Evolutionary conservation across 2,113 vertebrate species (phyloP), one percentile per base, ranked within the genome.

Genomic region (Leptobrachium ailaonicum): DNA sequence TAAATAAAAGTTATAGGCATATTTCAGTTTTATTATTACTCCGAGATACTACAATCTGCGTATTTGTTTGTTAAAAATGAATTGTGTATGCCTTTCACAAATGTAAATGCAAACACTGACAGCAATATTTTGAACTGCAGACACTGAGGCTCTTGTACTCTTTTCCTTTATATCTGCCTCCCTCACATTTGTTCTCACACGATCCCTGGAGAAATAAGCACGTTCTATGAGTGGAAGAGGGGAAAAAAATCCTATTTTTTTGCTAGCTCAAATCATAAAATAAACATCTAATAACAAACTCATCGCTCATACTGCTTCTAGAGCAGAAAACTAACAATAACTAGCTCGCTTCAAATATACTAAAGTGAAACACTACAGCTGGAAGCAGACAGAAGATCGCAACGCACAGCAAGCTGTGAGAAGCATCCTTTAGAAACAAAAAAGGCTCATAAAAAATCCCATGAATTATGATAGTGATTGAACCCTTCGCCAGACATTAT

Each of bases 271-370:
- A 67, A 67, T 67, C 32, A 67, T 67, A 67, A 67, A 67, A 67
- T 67, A 67, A 67, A 67, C 64, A 67, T 67, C 64, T 67, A 67
- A 67, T 67, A 67, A 11, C 40, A 13, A 41, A 42, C 41, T 10
- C 13, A 41, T 41, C 62, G 32, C 32, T 14, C 2, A 32, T 32
- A 14, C 62, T 32, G 32, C 32, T 41, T 67, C 64, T 67, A 67
- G 64, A 42, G 64, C 13, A 42, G 20, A 10, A 67, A 67, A 41
- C 8, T 20, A 67, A 67, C 41, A 67, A 67, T 60, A 60, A 60
- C 56, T 60, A 60, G 56, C 56, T 60, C 4, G 56, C 56, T 1
- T 50, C 56, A 13, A 60, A 11, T 12, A 60, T 12, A 60, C 10
- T 60, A 60, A 60, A 60, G 13, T 60, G 13, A 60, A 60, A 60